Evolutionary conservation across 1,140 invertebrate genomes (phyloP).

Genomic region (Lycorma delicatula): DNA sequence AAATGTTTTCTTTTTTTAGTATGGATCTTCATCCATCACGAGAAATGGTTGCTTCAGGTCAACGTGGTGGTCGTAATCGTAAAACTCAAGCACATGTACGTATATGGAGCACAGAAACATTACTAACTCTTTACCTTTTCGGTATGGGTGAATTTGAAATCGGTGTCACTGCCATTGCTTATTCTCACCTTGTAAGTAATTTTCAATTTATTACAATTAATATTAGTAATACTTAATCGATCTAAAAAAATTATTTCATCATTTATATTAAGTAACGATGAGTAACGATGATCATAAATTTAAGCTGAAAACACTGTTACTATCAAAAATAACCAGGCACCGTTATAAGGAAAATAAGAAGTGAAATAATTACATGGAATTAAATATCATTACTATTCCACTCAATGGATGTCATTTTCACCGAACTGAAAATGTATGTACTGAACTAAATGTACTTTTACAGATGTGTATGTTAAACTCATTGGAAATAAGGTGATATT

Average conservation of each 20-base stretch:
- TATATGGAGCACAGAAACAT: conserved; percentile 87
- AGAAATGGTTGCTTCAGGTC: conserved; percentile 84
- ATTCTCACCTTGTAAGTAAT: conserved; percentile 70
- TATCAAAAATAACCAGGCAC: no score
- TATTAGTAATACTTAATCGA: background rate
- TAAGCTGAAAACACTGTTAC: no score
- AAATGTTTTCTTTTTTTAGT: conserved; percentile 17
- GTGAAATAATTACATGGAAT: no score
- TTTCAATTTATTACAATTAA: no score
- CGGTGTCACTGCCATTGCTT: conserved; percentile 80
- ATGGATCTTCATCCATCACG: conserved; percentile 85
- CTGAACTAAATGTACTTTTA: no score
- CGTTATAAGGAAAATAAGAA: no score
- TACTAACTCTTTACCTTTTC: conserved; percentile 85
- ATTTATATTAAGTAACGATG: conserved; percentile 2
- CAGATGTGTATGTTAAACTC: no score
- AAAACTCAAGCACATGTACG: conserved; percentile 85
- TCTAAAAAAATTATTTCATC: background rate
- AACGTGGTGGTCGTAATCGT: conserved; percentile 67
- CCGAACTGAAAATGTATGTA: no score
- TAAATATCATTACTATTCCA: no score
- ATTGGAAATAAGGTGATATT: no score
- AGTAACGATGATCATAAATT: no score
- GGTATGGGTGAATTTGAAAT: conserved; percentile 86
- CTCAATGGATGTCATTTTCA: no score